Evolutionary conservation across 2,888 invertebrate genomes (phyloP), one percentile per base, ranked within the genome.

Genomic region (Strigamia transsilvanica): DNA sequence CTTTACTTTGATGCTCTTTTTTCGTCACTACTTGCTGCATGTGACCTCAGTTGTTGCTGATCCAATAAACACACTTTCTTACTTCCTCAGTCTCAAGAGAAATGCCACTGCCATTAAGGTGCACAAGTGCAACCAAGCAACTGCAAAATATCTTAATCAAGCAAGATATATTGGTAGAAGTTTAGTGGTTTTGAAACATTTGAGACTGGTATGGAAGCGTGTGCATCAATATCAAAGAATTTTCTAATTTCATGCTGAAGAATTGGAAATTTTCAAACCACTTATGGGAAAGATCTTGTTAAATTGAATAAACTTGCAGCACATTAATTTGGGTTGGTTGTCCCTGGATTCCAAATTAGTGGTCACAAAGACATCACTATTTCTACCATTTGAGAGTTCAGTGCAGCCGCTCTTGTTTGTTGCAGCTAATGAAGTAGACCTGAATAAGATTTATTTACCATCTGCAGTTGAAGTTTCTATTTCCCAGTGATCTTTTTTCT

Each of bases 61-160:
- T 56, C 56, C 21, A 56, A 56, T 18, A 56, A 56, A 56, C 56
- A 56, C 18, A 56, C 56, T 56, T 56, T 56, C 56, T 56, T 56
- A 56, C 56, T 56, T 18, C 56, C n/a, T 18, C 56, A 18, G 56
- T 56, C 56, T 56, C 56, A 21, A 56, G 56, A 56, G 18, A 56
- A n/a, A 18, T 38, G 21, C 18, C 18, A 56, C 15, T 56, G 21
- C 56, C 15, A 56, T 56, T 56, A 9, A 13, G 9, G 4, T 7
- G 18, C n/a, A 18, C 15, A 46, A 56, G 18, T 56, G 56, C 56
- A 38, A 18, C 27, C 3, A 56, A 56, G 21, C 56, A 56, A 56
- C 56, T 21, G 56, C 18, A 38, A 56, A 56, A 56, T 56, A 56
- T 18, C 56, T 18, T 56, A 56, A 56, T 56, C 18, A 56, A 5